These are phyloP conservation scores for Mimachlamys varia DNA, from an alignment of 2,888 invertebrate genomes.

Conservation along the genomic window DNA sequence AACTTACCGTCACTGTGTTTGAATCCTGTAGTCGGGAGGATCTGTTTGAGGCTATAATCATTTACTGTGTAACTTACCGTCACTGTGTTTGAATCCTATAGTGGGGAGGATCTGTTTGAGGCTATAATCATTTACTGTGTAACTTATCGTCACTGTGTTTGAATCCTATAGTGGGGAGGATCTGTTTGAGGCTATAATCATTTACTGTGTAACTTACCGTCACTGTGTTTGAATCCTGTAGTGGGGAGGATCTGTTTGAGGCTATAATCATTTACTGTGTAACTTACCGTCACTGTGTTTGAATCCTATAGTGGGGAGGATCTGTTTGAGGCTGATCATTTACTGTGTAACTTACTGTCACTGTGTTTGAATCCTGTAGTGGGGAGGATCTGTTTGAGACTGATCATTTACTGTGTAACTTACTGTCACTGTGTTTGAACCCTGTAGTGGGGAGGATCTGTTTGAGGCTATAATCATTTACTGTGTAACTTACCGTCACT, in stretches of 20 bases:
- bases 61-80: conserved; percentile 78
- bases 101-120: conserved; percentile 74
- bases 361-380: conserved; percentile 79
- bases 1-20: conserved; percentile 78
- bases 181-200: conserved; percentile 72
- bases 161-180: conserved; percentile 79
- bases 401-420: too few species aligned
- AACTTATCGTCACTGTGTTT: conserved; percentile 78
- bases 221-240: conserved; percentile 79
- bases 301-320: conserved; percentile 79
- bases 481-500: conserved; percentile 78
- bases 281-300: conserved; percentile 78
- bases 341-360: conserved; percentile 78
- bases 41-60: conserved; percentile 72
- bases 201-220: conserved; percentile 78
- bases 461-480: too few species aligned
- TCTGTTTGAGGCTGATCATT: conserved; percentile 73
- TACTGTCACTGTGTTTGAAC: conserved; percentile 79
- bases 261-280: too few species aligned
- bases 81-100: conserved; percentile 79
- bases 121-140: too few species aligned
- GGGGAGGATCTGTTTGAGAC: conserved; percentile 75
- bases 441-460: conserved; percentile 78
- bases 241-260: conserved; percentile 74
- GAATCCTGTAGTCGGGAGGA: conserved; percentile 79